Base-by-base conservation (phyloP, 2,888 invertebrate genomes). In the Cantharis rufa region DNA sequence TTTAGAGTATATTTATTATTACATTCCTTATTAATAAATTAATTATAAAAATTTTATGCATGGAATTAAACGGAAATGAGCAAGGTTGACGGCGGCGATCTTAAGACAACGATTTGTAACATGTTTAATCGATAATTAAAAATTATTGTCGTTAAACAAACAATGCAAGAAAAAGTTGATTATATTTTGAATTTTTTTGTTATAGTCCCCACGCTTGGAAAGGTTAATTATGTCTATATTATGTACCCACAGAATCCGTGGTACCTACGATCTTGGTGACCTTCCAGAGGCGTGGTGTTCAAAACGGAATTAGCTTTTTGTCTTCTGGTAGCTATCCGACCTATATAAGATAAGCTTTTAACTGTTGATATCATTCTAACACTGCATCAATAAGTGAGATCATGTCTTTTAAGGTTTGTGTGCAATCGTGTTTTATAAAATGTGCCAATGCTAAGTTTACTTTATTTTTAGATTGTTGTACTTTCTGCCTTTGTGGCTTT, bases 201-300 rank as follows among this genome's bases (percentile, higher is more conserved):
- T 24, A 21, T 72, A 69, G 69, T 74, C 77, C 86, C 16, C 90
- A 88, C 83, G 89, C 89, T 9, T 87, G 81, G 1, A 71, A 77
- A 77, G 77, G 77, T 77, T 74, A 77, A 66, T 66, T 66, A 9
- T 66, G 18, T 28, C 10, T 70, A 18, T 74, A 69, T 66, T 69
- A 71, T 74, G 64, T 74, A 71, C 48, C 48, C 48, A 48, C 61
- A 69, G 72, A 76, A 64, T 74, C 75, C 68, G 77, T 77, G 75
- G 77, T 78, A 70, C 48, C 48, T 48, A 48, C 74, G 74, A 69
- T 77, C 78, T 80, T 68, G 79, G 79, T 77, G 79, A 78, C 80
- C 79, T 80, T 79, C 78, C 79, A 69, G 77, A 75, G 80, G 80
- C 79, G 80, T 80, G 80, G 79, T 78, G 68, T 77, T 74, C 71